phyloP scores from a whole-genome alignment of 1,140 invertebrate species.

The Sycobia sp. region DNA sequence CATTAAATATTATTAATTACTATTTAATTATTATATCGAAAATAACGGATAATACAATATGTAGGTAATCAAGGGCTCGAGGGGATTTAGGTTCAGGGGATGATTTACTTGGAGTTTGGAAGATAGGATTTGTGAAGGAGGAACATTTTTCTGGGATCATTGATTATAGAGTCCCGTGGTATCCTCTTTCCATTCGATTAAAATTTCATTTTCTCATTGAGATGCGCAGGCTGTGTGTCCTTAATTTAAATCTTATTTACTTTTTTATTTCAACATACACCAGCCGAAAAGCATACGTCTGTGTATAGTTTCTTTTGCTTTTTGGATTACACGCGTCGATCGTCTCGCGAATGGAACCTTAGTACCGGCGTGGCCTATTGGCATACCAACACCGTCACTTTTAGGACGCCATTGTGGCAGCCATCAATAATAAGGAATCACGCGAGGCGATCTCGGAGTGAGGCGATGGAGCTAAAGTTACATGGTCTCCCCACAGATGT shows the following conservation, averaged over 20 bases:
- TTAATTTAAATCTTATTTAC: not conserved
- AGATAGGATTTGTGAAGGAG: constrained; percentile 12
- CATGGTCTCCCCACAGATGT: constrained; percentile 64
- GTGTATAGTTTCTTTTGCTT: constrained; percentile 5
- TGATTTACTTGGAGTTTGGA: constrained; percentile 28
- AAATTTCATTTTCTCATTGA: constrained; percentile 16
- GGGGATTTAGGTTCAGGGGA: constrained; percentile 36
- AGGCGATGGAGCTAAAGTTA: constrained; percentile 60
- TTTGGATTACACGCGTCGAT: constrained; percentile 30
- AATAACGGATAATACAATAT: constrained; percentile 64
- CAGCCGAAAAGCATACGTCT: constrained; percentile 28
- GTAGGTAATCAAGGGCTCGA: constrained; percentile 54
- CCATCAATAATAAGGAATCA: too few relatives aligned
- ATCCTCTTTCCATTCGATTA: constrained; percentile 16
- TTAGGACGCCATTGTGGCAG: too few relatives aligned
- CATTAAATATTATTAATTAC: constrained; percentile 62
- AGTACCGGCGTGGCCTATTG: too few relatives aligned
- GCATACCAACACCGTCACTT: too few relatives aligned
- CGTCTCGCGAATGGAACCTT: constrained; percentile 11
- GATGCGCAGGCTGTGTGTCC: constrained; percentile 27
- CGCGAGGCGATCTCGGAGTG: constrained; percentile 48
- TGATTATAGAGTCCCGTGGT: constrained; percentile 1
- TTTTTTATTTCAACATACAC: constrained; percentile 20
- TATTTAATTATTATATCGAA: constrained; percentile 63
- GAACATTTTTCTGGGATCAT: not conserved